These are phyloP conservation scores for Abrostola tripartita DNA, from an alignment of 2,888 invertebrate species.

Conservation along the genomic window DNA sequence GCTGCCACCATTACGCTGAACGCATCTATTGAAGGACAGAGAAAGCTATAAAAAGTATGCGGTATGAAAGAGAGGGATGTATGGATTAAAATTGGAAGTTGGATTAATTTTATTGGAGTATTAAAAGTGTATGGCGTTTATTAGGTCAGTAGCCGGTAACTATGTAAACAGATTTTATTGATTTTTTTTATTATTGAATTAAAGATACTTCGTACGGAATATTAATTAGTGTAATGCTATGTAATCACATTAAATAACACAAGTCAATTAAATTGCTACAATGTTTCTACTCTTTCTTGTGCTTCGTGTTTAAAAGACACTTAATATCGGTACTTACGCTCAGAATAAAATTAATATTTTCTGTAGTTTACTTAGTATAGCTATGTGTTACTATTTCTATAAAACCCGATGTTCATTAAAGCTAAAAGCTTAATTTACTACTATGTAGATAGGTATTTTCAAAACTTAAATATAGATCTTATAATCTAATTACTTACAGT, in stretches of 20 bases:
- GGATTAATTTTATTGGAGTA: slow-evolving; percentile 83
- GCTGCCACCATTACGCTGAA: slow-evolving; percentile 82
- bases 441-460: no score
- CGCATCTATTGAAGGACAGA: slow-evolving; percentile 69
- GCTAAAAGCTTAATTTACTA: no score
- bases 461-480: no score
- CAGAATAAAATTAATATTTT: no score
- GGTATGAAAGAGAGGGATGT: slow-evolving; percentile 68
- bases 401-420: no score
- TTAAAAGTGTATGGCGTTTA: slow-evolving; percentile 77
- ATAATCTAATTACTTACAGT: no score
- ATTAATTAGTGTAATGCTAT: background rate
- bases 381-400: no score
- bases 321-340: no score
- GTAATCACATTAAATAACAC: background rate
- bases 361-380: no score
- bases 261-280: no score
- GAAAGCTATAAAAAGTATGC: slow-evolving; percentile 51
- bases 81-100: slow-evolving; percentile 77
- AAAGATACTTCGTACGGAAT: background rate
- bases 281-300: no score
- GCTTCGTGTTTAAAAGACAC: no score
- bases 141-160: slow-evolving; percentile 75
- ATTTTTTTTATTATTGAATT: slow-evolving; percentile 56
- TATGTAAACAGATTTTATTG: slow-evolving; percentile 73